Percentiles rank a stretch among this genome's conserved stretches.
Conservation (phyloP, 2,888 invertebrate genomes). For the Agrotis ipsilon region DNA sequence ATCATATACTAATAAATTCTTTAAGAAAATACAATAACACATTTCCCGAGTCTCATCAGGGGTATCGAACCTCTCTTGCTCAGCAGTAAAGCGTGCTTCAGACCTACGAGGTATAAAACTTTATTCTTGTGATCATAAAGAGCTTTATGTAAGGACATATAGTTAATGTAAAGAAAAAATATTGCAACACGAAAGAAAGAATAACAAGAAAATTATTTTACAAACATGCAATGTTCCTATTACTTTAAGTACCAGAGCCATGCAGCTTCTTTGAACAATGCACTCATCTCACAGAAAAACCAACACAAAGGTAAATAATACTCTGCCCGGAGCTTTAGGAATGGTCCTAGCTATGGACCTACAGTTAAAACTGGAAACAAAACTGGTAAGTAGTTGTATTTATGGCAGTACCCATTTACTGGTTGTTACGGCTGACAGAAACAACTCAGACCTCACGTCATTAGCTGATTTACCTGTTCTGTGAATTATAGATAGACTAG, state of each 20-base stretch:
- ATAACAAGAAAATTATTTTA: constrained; percentile 6
- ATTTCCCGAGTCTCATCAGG: too few relatives aligned
- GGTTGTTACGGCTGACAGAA: constrained; percentile 51
- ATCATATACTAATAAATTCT: too few relatives aligned
- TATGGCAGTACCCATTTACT: constrained; percentile 56
- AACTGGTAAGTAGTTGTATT: constrained; percentile 38
- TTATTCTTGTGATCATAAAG: neutral
- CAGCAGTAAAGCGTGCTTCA: too few relatives aligned
- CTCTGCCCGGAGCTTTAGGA: constrained; percentile 36
- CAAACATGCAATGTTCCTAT: constrained; percentile 16
- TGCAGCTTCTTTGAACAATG: constrained; percentile 25
- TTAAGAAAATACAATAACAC: too few relatives aligned
- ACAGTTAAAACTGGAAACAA: constrained; percentile 49
- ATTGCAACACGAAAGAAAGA: constrained; percentile 29
- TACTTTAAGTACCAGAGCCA: constrained; percentile 5
- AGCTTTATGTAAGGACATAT: neutral
- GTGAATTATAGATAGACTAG: constrained; percentile 54
- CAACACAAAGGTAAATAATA: constrained; percentile 37
- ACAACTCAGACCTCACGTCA: constrained; percentile 53
- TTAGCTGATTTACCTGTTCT: constrained; percentile 59
- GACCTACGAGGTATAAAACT: neutral
- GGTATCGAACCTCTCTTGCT: too few relatives aligned
- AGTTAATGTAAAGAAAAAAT: neutral
- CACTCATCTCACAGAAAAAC: constrained; percentile 27
- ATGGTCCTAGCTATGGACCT: constrained; percentile 18